Evolutionary conservation across 2,113 vertebrate species (phyloP).

Genomic region (Urocynchramus pylzowi): DNA sequence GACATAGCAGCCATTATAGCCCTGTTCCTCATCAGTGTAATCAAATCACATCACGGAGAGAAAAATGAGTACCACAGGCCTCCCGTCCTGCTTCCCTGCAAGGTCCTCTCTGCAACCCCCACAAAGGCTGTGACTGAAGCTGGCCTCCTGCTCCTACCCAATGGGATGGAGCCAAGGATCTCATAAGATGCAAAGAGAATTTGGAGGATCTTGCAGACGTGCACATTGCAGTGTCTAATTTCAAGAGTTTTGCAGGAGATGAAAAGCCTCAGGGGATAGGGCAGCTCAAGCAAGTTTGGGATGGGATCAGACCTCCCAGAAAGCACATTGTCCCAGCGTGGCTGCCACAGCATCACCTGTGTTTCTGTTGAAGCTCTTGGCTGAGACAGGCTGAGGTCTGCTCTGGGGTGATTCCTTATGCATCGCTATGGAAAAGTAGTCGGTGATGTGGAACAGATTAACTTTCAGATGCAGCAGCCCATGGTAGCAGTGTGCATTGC

Average conservation of each 20-base stretch:
- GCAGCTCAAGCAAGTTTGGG: neutral
- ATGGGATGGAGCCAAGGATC: neutral
- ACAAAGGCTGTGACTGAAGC: neutral
- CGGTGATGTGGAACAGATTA: neutral
- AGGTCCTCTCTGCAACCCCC: neutral
- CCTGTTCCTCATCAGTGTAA: neutral
- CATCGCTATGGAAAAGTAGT: neutral
- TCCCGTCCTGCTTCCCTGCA: neutral
- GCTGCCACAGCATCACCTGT: neutral
- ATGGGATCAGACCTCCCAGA: neutral
- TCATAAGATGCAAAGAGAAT: neutral
- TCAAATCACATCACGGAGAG: neutral
- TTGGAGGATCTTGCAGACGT: neutral
- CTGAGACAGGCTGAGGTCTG: neutral
- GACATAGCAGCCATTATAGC: neutral
- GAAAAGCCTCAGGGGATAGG: neutral
- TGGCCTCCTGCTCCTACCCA: neutral
- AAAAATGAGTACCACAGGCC: neutral
- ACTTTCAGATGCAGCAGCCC: conserved; percentile 1
- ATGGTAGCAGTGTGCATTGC: neutral
- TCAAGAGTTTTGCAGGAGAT: neutral
- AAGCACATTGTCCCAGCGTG: accelerated
- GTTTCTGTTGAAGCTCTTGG: neutral
- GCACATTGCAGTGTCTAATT: accelerated
- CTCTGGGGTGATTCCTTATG: neutral